These are phyloP conservation scores for Gymnodraco acuticeps DNA, from an alignment of 2,797 vertebrate genomes.

Conservation along the genomic window DNA sequence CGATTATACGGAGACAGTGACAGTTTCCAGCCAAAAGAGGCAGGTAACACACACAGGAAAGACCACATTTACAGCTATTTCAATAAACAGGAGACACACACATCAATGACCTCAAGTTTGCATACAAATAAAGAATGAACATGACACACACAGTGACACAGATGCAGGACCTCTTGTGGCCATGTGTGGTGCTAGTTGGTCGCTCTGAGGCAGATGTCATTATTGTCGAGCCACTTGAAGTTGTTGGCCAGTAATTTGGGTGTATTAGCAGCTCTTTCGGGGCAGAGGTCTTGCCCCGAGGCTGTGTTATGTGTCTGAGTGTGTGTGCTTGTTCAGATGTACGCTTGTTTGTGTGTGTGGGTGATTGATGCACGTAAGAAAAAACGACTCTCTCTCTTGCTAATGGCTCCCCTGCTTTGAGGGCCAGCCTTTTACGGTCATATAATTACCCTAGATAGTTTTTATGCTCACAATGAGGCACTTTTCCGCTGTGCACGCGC, in stretches of 20 bases:
- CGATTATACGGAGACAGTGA: constrained; percentile 88
- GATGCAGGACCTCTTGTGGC: constrained; percentile 78
- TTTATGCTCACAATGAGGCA: constrained; percentile 60
- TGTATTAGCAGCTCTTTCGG: constrained; percentile 82
- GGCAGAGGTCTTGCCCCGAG: constrained; percentile 76
- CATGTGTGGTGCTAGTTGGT: constrained; percentile 81
- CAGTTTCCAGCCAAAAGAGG: constrained; percentile 86
- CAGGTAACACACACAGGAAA: constrained; percentile 73
- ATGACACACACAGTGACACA: constrained; percentile 42
- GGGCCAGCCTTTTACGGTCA: constrained; percentile 65
- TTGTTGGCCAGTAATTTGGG: constrained; percentile 81
- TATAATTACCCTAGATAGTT: constrained; percentile 75
- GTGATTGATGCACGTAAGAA: constrained; percentile 61
- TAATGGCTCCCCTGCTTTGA: constrained; percentile 57
- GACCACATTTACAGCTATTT: background rate
- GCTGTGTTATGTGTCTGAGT: constrained; percentile 53
- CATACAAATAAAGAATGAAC: background rate
- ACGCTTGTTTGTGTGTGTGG: constrained; percentile 25
- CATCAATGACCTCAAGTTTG: constrained; percentile 3
- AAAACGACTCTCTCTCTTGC: constrained; percentile 28
- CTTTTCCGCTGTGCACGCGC: constrained; percentile 47
- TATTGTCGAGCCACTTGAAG: constrained; percentile 80
- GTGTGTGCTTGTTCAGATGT: constrained; percentile 20
- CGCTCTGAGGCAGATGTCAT: constrained; percentile 80
- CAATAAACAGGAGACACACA: constrained; percentile 9